phyloP scores from a whole-genome alignment of 2,113 vertebrate genomes.

The Lycaon pictus region DNA sequence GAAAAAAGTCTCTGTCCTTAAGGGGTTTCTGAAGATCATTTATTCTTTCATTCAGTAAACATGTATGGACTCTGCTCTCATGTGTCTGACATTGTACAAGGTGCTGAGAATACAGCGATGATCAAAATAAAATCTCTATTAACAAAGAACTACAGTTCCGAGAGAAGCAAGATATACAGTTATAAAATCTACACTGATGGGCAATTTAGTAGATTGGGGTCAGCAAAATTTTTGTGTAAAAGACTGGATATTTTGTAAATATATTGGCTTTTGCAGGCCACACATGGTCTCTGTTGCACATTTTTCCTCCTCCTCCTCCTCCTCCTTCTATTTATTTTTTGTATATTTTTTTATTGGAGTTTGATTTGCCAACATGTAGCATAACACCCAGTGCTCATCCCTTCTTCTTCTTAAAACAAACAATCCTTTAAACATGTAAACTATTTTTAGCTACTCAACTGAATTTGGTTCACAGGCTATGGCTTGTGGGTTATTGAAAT shows the following conservation, averaged over 20 bases:
- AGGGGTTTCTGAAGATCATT: not conserved
- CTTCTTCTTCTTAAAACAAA: not conserved
- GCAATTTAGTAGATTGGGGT: not conserved
- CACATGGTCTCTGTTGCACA: not conserved
- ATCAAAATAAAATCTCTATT: not conserved
- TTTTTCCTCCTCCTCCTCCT: not conserved
- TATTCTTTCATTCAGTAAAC: not conserved
- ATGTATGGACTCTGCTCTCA: not conserved
- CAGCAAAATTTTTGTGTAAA: not conserved
- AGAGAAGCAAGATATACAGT: not conserved
- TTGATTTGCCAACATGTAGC: too few species aligned
- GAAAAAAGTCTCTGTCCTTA: not conserved
- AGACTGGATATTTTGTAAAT: not conserved
- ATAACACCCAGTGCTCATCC: too few species aligned
- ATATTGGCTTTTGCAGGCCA: not conserved
- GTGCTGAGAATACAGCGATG: not conserved
- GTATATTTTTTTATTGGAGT: too few species aligned
- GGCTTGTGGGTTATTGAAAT: not conserved
- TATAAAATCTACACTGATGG: not conserved
- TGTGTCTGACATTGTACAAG: not conserved
- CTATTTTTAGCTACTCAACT: not conserved
- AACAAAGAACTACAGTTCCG: not conserved
- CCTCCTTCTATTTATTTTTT: too few species aligned
- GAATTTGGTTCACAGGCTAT: not conserved
- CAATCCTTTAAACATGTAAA: not conserved